These are phyloP conservation scores for Amblyornis subalaris DNA, from an alignment of 2,113 vertebrate genomes.

Conservation along the genomic window DNA sequence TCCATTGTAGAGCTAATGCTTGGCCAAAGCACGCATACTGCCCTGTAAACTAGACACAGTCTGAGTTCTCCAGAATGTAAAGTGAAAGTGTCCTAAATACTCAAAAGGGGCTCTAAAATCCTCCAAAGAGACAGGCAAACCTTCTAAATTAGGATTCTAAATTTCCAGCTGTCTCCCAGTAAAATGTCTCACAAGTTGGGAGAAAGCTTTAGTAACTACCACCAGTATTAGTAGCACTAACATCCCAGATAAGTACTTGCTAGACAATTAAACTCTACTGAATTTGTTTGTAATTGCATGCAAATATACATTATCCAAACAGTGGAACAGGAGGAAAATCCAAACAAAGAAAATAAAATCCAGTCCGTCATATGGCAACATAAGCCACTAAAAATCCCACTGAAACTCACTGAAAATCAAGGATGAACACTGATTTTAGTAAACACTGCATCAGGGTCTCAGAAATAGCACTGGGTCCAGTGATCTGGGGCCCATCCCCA, in stretches of 20 bases:
- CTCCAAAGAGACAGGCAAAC: neutral
- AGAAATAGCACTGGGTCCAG: neutral
- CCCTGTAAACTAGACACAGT: neutral
- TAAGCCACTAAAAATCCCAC: neutral
- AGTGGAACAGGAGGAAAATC: neutral
- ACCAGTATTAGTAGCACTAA: neutral
- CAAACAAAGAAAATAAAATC: neutral
- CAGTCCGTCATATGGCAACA: neutral
- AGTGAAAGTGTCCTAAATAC: neutral
- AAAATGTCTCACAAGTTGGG: neutral
- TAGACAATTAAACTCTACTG: neutral
- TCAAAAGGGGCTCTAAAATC: neutral
- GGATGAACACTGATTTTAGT: neutral
- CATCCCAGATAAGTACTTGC: neutral
- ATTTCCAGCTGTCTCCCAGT: neutral
- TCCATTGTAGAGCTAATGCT: neutral
- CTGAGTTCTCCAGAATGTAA: neutral
- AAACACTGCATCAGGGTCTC: neutral
- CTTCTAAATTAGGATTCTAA: neutral
- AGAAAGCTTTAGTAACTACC: neutral
- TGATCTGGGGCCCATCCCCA: neutral
- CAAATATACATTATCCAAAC: neutral
- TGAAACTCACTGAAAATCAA: neutral
- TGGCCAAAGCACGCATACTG: neutral
- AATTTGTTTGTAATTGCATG: neutral